phyloP scores from a whole-genome alignment of 2,888 invertebrate genomes.

The Psylliodes chrysocephalus region DNA sequence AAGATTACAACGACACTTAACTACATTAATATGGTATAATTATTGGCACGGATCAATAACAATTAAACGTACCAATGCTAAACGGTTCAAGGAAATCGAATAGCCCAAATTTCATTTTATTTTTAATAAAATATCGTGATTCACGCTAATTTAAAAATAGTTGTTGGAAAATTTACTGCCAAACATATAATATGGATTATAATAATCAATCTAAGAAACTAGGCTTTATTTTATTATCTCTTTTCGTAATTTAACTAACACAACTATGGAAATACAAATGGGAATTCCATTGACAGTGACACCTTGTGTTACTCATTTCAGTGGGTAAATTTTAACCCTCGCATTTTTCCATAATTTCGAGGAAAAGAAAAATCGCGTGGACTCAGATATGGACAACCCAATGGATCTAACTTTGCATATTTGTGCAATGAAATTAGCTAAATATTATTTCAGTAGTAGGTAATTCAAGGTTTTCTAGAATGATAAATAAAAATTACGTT shows the following conservation, averaged over 20 bases:
- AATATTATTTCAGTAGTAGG: not conserved
- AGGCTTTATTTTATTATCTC: too few species aligned
- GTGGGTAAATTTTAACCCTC: too few species aligned
- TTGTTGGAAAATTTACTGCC: not conserved
- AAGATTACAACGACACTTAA: constrained; percentile 1
- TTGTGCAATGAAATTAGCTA: not conserved
- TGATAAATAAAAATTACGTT: not conserved
- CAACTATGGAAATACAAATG: too few species aligned
- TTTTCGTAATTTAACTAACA: too few species aligned
- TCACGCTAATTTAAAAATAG: constrained; percentile 4
- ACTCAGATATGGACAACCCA: too few species aligned
- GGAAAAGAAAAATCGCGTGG: too few species aligned
- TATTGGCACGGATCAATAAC: not conserved
- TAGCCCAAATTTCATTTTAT: not conserved
- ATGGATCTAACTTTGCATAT: not conserved
- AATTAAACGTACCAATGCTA: not conserved
- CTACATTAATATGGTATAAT: not conserved
- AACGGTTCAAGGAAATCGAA: not conserved
- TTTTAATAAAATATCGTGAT: not conserved
- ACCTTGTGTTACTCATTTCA: too few species aligned
- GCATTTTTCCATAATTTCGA: too few species aligned
- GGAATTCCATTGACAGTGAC: too few species aligned
- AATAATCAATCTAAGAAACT: too few species aligned
- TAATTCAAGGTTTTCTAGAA: not conserved
- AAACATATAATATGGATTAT: not conserved